phyloP scores from a whole-genome alignment of 2,888 invertebrate genomes.

The Hemistola chrysoprasaria region DNA sequence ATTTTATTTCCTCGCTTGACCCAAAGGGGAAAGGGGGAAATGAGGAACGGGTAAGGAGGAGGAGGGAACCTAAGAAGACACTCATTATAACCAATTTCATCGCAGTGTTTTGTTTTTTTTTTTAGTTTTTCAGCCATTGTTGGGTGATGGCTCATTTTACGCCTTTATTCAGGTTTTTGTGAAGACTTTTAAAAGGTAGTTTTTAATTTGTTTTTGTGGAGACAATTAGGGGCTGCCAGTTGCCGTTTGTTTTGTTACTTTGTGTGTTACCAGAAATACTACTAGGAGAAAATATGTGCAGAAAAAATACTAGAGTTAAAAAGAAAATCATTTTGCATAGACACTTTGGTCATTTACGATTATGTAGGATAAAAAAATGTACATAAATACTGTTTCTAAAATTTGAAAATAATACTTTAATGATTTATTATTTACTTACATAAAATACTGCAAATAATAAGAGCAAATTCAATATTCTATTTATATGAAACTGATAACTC shows the following conservation, averaged over 20 bases:
- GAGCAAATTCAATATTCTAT: no score
- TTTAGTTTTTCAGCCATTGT: conserved; percentile 31
- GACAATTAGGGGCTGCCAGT: conserved; percentile 26
- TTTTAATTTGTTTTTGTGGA: conserved; percentile 18
- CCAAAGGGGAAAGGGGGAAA: conserved; percentile 55
- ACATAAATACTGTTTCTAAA: no score
- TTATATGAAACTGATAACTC: no score
- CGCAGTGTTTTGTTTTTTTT: conserved; percentile 47
- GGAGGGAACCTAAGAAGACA: conserved; percentile 49
- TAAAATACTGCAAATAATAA: no score
- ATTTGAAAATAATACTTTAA: no score
- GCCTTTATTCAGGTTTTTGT: conserved; percentile 61
- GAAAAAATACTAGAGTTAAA: no score
- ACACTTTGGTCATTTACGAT: no score
- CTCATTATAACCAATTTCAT: conserved; percentile 80
- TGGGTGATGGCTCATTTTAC: conserved; percentile 68
- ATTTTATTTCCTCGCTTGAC: conserved; percentile 74
- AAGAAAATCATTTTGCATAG: no score
- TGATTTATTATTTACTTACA: no score
- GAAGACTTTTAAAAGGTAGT: conserved; percentile 31
- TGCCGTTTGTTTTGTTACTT: background rate
- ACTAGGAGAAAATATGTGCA: no score
- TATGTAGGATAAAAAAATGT: no score
- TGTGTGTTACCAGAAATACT: no score
- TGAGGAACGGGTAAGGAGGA: conserved; percentile 22